Conservation (phyloP, 1,140 invertebrate genomes). For the Drosophila ficusphila region DNA sequence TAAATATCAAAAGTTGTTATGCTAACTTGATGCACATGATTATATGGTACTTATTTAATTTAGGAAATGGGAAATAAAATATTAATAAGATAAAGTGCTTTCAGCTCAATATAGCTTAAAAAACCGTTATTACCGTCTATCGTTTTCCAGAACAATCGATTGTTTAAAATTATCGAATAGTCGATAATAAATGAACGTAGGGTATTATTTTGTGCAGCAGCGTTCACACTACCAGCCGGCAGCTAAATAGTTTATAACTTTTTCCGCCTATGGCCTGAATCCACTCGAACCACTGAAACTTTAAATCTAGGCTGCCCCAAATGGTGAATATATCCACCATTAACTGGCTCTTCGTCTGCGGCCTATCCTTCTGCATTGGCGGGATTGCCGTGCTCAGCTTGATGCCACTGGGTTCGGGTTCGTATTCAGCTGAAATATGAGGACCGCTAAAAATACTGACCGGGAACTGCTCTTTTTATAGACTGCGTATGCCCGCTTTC, state of each 20-base stretch:
- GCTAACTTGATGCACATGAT: no score
- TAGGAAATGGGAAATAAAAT: no score
- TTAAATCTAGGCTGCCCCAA: constrained; percentile 14
- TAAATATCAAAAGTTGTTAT: no score
- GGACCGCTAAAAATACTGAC: constrained; percentile 48
- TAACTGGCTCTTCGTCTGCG: constrained; percentile 80
- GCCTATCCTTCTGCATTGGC: constrained; percentile 69
- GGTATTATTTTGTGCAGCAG: background rate
- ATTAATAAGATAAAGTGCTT: no score
- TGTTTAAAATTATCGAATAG: background rate
- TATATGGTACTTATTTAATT: no score
- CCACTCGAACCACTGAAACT: background rate
- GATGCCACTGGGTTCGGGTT: constrained; percentile 76
- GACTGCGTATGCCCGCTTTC: constrained; percentile 77
- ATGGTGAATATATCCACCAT: constrained; percentile 76
- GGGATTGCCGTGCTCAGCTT: constrained; percentile 75
- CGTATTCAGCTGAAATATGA: constrained; percentile 5
- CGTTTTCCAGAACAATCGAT: no score
- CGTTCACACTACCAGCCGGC: constrained; percentile 5
- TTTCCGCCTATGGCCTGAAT: constrained; percentile 12
- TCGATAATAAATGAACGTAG: background rate
- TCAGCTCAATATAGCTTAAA: no score
- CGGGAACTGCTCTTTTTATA: constrained; percentile 30
- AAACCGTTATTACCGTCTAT: no score
- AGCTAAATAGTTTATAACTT: constrained; percentile 7